These are phyloP conservation scores for Trematomus loennbergii DNA, from an alignment of 2,113 vertebrate species.

Conservation along the genomic window DNA sequence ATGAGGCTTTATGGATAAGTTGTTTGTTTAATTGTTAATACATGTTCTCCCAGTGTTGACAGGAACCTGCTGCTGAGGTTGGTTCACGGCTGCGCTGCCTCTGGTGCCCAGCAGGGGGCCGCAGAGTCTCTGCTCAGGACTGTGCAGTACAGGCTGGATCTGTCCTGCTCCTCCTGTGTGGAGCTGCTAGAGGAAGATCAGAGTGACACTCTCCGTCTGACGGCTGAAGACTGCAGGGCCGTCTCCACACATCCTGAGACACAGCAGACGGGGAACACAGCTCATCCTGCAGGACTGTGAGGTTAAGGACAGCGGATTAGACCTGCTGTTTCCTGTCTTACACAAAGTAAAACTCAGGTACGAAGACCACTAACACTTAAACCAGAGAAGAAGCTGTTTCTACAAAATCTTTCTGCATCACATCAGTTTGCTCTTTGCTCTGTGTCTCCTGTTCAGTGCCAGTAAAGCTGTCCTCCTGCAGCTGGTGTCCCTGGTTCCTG, in stretches of 20 bases:
- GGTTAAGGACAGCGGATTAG: constrained; percentile 41
- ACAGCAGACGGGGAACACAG: constrained; percentile 9
- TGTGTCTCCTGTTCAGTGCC: constrained; percentile 23
- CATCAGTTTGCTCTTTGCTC: neutral
- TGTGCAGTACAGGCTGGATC: constrained; percentile 43
- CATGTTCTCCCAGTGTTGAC: constrained; percentile 27
- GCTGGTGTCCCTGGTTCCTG: constrained; percentile 43
- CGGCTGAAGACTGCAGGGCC: constrained; percentile 28
- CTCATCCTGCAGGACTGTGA: constrained; percentile 39
- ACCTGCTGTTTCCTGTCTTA: constrained; percentile 50
- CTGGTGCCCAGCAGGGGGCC: constrained; percentile 18
- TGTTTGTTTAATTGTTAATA: neutral
- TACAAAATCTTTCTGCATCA: neutral
- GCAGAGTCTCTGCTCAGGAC: constrained; percentile 18
- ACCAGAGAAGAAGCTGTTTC: neutral
- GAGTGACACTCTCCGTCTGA: constrained; percentile 24
- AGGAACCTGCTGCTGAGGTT: constrained; percentile 48
- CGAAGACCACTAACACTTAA: constrained; percentile 14
- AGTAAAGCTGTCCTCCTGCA: constrained; percentile 46
- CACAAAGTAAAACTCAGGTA: constrained; percentile 28
- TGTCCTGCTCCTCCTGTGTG: constrained; percentile 39
- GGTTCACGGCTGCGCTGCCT: constrained; percentile 41
- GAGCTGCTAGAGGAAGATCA: neutral
- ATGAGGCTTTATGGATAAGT: no score
- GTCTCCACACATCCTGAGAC: constrained; percentile 33